These are phyloP conservation scores for Dissostichus mawsoni DNA, from an alignment of 2,113 vertebrate genomes.

Conservation along the genomic window DNA sequence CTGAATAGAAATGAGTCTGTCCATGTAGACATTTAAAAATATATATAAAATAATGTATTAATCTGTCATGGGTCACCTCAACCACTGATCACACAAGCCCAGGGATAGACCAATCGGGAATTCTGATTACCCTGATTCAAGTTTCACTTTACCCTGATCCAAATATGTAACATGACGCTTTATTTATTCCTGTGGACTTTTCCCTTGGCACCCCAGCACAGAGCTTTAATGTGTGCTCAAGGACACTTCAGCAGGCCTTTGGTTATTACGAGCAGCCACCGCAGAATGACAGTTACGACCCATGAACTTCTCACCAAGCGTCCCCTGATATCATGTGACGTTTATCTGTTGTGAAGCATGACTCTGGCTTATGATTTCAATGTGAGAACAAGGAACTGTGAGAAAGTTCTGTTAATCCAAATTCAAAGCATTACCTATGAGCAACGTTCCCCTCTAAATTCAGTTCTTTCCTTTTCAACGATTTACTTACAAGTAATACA, in stretches of 20 bases:
- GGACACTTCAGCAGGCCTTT: background rate
- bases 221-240: background rate
- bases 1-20: too few species aligned
- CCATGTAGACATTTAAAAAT: background rate
- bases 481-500: background rate
- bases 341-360: background rate
- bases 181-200: slow-evolving; percentile 16
- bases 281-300: slow-evolving; percentile 14
- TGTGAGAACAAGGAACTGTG: background rate
- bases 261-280: background rate
- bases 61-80: background rate
- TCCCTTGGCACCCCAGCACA: background rate
- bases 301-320: background rate
- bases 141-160: background rate
- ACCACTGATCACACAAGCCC: background rate
- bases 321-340: background rate
- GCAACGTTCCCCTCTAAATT: background rate
- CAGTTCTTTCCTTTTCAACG: too few species aligned
- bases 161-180: slow-evolving; percentile 13
- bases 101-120: background rate
- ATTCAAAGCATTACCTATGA: background rate
- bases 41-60: background rate
- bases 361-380: background rate
- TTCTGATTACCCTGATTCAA: background rate
- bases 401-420: background rate